Conservation (phyloP, 2,797 vertebrate species). For the Melanotaenia maccullochi region DNA sequence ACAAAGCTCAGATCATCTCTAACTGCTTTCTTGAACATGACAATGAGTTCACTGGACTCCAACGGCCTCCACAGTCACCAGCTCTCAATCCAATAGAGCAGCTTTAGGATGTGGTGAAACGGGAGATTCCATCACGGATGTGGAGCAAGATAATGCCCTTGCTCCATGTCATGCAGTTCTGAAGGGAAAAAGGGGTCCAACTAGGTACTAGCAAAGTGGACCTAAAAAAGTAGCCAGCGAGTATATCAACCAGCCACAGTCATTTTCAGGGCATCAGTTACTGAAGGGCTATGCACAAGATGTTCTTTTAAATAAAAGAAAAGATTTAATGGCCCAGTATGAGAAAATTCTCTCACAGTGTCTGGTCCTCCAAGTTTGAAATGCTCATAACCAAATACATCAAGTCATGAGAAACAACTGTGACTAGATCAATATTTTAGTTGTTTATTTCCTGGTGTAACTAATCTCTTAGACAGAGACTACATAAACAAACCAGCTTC, state of each 20-base stretch:
- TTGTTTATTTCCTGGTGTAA: background rate
- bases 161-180: no score
- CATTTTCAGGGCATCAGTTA: no score
- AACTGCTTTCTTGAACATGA: conserved; percentile 1
- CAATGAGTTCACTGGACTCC: conserved; percentile 9
- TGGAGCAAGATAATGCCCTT: conserved; percentile 22
- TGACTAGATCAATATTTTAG: background rate
- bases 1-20: conserved; percentile 18
- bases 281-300: background rate
- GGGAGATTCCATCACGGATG: conserved; percentile 57
- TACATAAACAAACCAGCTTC: background rate
- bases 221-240: no score
- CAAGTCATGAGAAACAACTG: background rate
- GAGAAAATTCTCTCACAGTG: background rate
- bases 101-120: conserved; percentile 50
- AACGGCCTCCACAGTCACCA: conserved; percentile 23
- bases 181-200: no score
- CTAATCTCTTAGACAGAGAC: background rate
- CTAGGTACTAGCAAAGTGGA: no score
- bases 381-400: background rate
- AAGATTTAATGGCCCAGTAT: background rate
- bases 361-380: background rate
- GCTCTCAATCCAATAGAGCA: conserved; percentile 30
- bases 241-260: no score
- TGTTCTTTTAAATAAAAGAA: no score